Base-by-base conservation (phyloP, 1,140 invertebrate genomes). In the Drosophila pruinosa region DNA sequence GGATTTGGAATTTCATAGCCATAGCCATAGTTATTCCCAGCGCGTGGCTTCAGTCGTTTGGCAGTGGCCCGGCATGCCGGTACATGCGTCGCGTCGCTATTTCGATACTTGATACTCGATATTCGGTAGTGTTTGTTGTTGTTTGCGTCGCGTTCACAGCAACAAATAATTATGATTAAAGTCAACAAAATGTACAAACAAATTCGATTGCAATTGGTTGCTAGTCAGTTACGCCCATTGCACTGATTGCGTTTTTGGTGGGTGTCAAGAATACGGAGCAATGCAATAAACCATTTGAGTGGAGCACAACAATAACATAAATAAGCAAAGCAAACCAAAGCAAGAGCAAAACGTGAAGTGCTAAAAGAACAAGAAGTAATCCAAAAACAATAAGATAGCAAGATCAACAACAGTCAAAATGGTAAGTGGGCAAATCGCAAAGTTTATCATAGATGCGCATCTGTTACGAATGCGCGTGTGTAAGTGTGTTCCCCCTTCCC, bases 11-110 rank as follows among this genome's bases (percentile, higher is more conserved):
- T 75, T 73, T 54, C 78, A 71, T 69, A 54, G 75, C 50, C 57
- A 15, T 12, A 54, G 75, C 50, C 57, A 15, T 12, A 21, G 64
- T 50, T 45, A 59, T 69, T 39, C 54, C 39, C 43, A 52, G 31
- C 53, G 63, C 54, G 28, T 58, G 5, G 24, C n/a, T 76, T 85
- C 80, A 85, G 81, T 88, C 78, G 77, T 57, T 64, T 78, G 82
- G 62, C 78, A 74, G 63, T 58, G 52, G 74, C 69, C 71, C 77
- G 77, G 78, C 78, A 88, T 86, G 82, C 82, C 82, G 82, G 82
- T 81, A 77, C 78, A 62, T 63, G 65, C 28, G 58, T 45, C 74
- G 81, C 64, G 53, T 56, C 28, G 24, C 17, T 36, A 67, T 39
- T 41, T 52, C 41, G 54, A 12, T 24, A 63, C 26, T 39, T 34